These are phyloP conservation scores for Antedon mediterranea DNA, from an alignment of 53 echinoderm and acorn worm genomes.

Conservation along the genomic window DNA sequence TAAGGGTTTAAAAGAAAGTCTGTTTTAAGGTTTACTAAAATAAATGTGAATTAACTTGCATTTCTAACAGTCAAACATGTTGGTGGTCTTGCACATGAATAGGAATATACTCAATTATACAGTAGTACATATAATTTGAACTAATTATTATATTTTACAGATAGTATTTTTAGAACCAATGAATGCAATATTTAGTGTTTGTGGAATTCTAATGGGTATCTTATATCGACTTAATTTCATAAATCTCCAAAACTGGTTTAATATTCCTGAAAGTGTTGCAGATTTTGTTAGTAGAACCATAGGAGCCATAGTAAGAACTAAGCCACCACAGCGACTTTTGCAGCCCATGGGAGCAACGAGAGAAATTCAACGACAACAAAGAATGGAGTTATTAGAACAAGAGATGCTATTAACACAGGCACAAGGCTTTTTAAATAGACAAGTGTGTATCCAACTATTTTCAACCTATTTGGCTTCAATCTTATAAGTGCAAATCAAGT, in stretches of 20 bases:
- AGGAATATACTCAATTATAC: too few relatives aligned
- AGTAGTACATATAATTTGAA: too few relatives aligned
- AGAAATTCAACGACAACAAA: slow-evolving; percentile 76
- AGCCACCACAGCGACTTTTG: slow-evolving; percentile 39
- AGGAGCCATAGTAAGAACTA: slow-evolving; percentile 44
- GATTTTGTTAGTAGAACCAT: slow-evolving; percentile 12
- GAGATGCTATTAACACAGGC: slow-evolving; percentile 62
- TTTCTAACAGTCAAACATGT: too few relatives aligned
- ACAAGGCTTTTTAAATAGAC: slow-evolving; percentile 23
- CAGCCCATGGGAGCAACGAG: slow-evolving; percentile 60
- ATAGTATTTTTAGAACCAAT: slow-evolving; percentile 29
- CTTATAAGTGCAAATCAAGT: neutral
- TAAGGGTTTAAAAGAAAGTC: too few relatives aligned
- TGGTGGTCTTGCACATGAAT: too few relatives aligned
- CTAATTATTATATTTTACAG: slow-evolving; percentile 19
- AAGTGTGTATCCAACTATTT: too few relatives aligned
- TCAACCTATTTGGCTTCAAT: neutral
- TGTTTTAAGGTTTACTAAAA: too few relatives aligned
- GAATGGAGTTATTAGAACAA: slow-evolving; percentile 70
- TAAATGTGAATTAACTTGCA: too few relatives aligned
- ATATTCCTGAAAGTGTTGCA: slow-evolving; percentile 27
- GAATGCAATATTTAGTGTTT: slow-evolving; percentile 16
- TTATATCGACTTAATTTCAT: slow-evolving; percentile 60
- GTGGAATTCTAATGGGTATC: slow-evolving; percentile 58
- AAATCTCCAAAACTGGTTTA: slow-evolving; percentile 35